Evolutionary conservation across 1,140 invertebrate species (phyloP).

Genomic region (Drosophila melanogaster): Release_6_plus_ISO1_MT NT_033779.5:11456501-11457000

Average conservation of each 20-base stretch:
- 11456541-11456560: constrained; percentile 9
- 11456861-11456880: constrained; percentile 65
- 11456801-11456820: constrained; percentile 77
- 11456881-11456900: constrained; percentile 21
- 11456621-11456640: constrained; percentile 28
- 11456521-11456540: constrained; percentile 16
- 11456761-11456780: constrained; percentile 70
- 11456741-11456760: constrained; percentile 44
- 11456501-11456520: constrained; percentile 1
- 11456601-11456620: constrained; percentile 27
- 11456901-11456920: constrained; percentile 76
- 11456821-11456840: constrained; percentile 66
- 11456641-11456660: constrained; percentile 30
- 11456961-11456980: constrained; percentile 45
- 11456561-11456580: constrained; percentile 24
- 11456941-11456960: constrained; percentile 17
- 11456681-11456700: constrained; percentile 46
- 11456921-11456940: constrained; percentile 74
- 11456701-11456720: constrained; percentile 57
- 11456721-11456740: constrained; percentile 7
- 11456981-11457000: constrained; percentile 55
- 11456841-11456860: constrained; percentile 55
- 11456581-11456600: constrained; percentile 44
- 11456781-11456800: constrained; percentile 81
- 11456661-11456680: constrained; percentile 65